Evolutionary conservation across 2,888 invertebrate genomes (phyloP).

Genomic region (Tinea trinotella): DNA sequence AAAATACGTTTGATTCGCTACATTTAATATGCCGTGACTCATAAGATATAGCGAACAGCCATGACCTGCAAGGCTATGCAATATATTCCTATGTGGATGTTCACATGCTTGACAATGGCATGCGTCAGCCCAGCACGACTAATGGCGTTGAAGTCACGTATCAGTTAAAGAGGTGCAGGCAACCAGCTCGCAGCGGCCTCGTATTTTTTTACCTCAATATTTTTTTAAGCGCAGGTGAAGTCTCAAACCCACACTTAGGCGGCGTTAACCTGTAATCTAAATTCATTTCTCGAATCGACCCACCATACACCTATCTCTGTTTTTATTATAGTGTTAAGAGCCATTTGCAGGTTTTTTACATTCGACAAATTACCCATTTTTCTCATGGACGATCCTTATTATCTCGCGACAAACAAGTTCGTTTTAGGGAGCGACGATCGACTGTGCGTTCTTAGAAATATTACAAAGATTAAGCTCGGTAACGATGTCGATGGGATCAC

Average conservation of each 20-base stretch:
- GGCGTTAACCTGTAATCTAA: slow-evolving; percentile 72
- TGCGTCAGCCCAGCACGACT: slow-evolving; percentile 10
- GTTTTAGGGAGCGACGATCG: slow-evolving; percentile 26
- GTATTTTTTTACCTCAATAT: slow-evolving; percentile 24
- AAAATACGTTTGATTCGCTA: neutral
- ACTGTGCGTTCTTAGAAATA: slow-evolving; percentile 24
- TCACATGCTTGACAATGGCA: slow-evolving; percentile 8
- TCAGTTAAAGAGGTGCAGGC: slow-evolving; percentile 15
- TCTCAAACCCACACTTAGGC: slow-evolving; percentile 65
- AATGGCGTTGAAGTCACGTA: slow-evolving; percentile 10
- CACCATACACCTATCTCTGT: slow-evolving; percentile 62
- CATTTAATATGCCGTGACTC: neutral
- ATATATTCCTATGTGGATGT: neutral
- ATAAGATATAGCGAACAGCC: neutral
- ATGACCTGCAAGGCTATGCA: slow-evolving; percentile 7
- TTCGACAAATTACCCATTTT: slow-evolving; percentile 66
- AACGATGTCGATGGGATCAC: slow-evolving; percentile 34
- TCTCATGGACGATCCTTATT: slow-evolving; percentile 57
- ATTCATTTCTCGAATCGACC: slow-evolving; percentile 71
- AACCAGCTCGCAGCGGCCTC: slow-evolving; percentile 16
- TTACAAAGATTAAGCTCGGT: neutral
- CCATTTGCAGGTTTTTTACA: slow-evolving; percentile 68
- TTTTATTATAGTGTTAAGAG: slow-evolving; percentile 67
- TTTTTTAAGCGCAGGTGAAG: slow-evolving; percentile 66
- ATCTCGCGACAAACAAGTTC: slow-evolving; percentile 47